These are phyloP conservation scores for Chydorus sphaericus DNA, from an alignment of 2,888 invertebrate genomes.

Conservation along the genomic window DNA sequence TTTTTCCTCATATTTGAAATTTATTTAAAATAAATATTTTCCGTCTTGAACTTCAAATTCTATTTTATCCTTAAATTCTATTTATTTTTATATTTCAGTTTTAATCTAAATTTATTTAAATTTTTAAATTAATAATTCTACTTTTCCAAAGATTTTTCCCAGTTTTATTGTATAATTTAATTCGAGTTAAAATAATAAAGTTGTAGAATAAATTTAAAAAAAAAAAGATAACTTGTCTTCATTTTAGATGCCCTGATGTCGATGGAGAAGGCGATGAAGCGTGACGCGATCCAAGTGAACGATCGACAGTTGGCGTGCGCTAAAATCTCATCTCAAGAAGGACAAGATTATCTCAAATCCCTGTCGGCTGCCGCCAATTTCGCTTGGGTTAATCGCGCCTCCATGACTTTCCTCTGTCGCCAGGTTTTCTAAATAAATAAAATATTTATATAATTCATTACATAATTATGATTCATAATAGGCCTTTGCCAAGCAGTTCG, in stretches of 20 bases:
- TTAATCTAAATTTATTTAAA: neutral
- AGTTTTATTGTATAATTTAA: no score
- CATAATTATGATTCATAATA: slow-evolving; percentile 23
- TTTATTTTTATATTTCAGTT: no score
- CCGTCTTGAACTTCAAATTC: no score
- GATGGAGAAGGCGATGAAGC: slow-evolving; percentile 99
- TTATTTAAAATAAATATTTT: no score
- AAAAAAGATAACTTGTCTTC: no score
- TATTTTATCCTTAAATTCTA: no score
- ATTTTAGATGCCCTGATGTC: slow-evolving; percentile 91
- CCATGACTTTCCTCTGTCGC: slow-evolving; percentile 90
- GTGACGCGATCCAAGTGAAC: slow-evolving; percentile 90
- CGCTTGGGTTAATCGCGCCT: slow-evolving; percentile 98
- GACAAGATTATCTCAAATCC: slow-evolving; percentile 92
- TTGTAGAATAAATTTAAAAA: no score
- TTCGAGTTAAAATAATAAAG: no score
- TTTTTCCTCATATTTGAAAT: no score
- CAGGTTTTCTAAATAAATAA: slow-evolving; percentile 30
- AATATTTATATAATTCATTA: slow-evolving; percentile 1
- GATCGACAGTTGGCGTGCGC: slow-evolving; percentile 97
- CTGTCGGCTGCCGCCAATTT: slow-evolving; percentile 99
- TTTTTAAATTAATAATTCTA: neutral
- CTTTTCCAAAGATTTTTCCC: no score
- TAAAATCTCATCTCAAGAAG: slow-evolving; percentile 75
- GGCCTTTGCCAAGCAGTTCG: slow-evolving; percentile 96